Base-by-base conservation (phyloP, 2,888 invertebrate species). In the Cecidostiba fungosa region DNA sequence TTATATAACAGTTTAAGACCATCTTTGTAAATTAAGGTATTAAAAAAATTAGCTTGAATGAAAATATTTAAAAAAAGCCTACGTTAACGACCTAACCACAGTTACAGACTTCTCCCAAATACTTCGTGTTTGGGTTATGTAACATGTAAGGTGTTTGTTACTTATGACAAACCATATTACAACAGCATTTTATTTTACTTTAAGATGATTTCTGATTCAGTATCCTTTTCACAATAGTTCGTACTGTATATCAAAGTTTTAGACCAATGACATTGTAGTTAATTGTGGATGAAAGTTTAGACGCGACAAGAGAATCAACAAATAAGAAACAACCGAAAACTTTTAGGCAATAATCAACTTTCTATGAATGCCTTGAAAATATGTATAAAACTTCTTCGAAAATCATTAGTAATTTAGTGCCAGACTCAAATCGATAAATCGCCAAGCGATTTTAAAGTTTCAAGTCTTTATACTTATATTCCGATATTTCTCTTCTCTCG, bases 281-380 rank as follows among this genome's bases (percentile, higher is more conserved):
- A 23, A 36, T 72, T 23, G 23, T 39, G 23, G 12, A n/a, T 8
- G n/a, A 36, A 39, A 36, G 1, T 6, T 43, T 23, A 23, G n/a
- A 26, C 3, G 14, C 36, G 12, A 72, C 39, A 43, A 39, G 19
- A 36, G 12, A 29, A 29, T 69, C 29, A 32, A 66, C 12, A 26
- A 66, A 66, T 66, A 26, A 73, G 23, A 6, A 69, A 6, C 50
- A 76, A 76, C 50, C 62, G 62, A 62, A 54, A 47, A 23, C 36
- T 66, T 69, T n/a, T 62, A 74, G 54, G 76, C 76, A 69, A 82
- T 82, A 82, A 82, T 69, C 23, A 77, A 50, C 69, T 66, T 66
- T 80, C 14, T 43, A 62, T n/a, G 29, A 72, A 72, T 77, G 82
- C 82, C 82, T 82, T 82, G 66, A 82, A 77, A 76, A 32, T 50